Evolutionary conservation across 2,113 vertebrate species (phyloP), one percentile per base, ranked within the genome.

Genomic region (Gobiocypris rarus): DNA sequence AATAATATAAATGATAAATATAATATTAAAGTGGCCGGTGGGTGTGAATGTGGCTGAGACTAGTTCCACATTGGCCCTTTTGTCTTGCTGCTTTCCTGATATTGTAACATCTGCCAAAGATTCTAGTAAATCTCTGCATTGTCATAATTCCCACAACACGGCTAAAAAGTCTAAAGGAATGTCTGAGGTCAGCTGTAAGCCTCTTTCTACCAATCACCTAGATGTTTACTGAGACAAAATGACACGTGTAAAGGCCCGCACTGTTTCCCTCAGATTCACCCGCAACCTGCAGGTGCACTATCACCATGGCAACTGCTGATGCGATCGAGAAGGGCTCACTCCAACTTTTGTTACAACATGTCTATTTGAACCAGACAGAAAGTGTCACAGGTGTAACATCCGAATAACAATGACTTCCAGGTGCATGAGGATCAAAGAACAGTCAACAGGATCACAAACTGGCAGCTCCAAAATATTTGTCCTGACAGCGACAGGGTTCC

Each of bases 241-340:
- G 9, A 59, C 38, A 78, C 14, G 31, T 50, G 41, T 34, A 67
- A 50, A 81, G 61, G 26, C 78, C 61, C 24, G 22, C 31, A 61
- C 54, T 43, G 22, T 24, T 61, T 78, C 54, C 17, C 10, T 43
- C 24, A 48, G n/a, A 63, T 41, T 79, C 58, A 48, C n/a, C 38
- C 56, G 1, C 13, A 61, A 45, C 22, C 9, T 81, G 24, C 78
- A 81, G 78, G 59, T 81, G 61, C 45, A 81, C 3, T 24, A 17
- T 81, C 5, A 28, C 79, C 79, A 81, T 56, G 61, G 78, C 78
- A 81, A 81, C 78, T 50, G 45, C 59, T 81, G 78, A 81, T 81
- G 78, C 58, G 41, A 63, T 28, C 9, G 43, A 74, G 43, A 43
- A 45, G 24, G 58, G n/a, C 63, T 69, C 78, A 81, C 61, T 69